These are phyloP conservation scores for Protomyctophum bolini DNA, from an alignment of 2,113 vertebrate genomes.

Conservation along the genomic window DNA sequence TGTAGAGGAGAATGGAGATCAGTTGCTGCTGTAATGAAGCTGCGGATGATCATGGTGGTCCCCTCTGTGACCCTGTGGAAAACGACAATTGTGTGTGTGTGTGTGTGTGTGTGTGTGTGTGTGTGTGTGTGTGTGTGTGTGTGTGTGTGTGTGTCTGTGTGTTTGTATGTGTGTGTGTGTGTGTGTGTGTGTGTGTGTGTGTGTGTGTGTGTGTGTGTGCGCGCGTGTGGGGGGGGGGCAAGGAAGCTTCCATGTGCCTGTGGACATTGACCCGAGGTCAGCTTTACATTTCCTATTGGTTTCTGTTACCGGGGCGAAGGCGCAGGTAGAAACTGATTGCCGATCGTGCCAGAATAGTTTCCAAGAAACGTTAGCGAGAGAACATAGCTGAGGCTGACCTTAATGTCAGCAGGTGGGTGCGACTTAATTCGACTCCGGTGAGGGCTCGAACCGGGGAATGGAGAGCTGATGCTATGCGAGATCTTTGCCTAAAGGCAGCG, in stretches of 20 bases:
- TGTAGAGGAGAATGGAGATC: slow-evolving; percentile 8
- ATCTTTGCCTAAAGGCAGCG: neutral
- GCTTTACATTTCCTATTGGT: neutral
- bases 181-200: too few relatives aligned
- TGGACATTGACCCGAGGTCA: slow-evolving; percentile 10
- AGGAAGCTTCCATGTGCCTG: neutral
- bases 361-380: neutral
- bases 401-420: neutral
- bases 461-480: neutral
- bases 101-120: too few relatives aligned
- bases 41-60: neutral
- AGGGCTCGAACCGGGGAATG: too few relatives aligned
- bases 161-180: too few relatives aligned
- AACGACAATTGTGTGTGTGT: neutral
- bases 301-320: slow-evolving; percentile 9
- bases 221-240: neutral
- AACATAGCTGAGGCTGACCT: neutral
- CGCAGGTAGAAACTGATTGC: neutral
- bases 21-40: slow-evolving; percentile 7
- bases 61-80: slow-evolving; percentile 7
- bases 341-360: slow-evolving; percentile 1
- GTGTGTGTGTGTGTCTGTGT: too few relatives aligned
- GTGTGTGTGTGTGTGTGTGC: too few relatives aligned
- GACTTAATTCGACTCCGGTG: neutral
- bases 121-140: too few relatives aligned